These are phyloP conservation scores for Drosophila santomea DNA, from an alignment of 1,140 invertebrate genomes.

Conservation along the genomic window DNA sequence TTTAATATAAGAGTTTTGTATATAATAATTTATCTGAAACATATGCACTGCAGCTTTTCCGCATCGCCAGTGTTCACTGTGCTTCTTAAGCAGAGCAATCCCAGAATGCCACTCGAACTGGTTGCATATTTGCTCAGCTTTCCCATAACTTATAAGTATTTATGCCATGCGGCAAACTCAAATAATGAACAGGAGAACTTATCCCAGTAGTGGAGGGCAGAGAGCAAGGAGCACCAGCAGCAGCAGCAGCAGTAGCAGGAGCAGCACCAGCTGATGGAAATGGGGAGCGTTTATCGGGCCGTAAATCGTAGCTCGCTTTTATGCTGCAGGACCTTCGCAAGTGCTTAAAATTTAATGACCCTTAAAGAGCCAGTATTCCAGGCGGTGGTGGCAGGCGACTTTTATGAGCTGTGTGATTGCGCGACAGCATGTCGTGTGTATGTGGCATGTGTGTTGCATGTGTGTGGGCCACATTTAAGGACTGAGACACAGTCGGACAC, in stretches of 20 bases:
- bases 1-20: neutral
- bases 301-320: constrained; percentile 67
- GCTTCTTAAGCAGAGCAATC: constrained; percentile 6
- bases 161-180: constrained; percentile 57
- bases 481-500: neutral
- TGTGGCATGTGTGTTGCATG: constrained; percentile 11
- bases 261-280: constrained; percentile 65
- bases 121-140: constrained; percentile 67
- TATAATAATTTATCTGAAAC: neutral
- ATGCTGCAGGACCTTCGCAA: constrained; percentile 60
- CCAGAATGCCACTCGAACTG: constrained; percentile 56
- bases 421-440: constrained; percentile 37
- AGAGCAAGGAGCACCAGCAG: constrained; percentile 3
- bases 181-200: constrained; percentile 49
- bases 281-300: constrained; percentile 70
- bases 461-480: constrained; percentile 34
- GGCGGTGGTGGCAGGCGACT: constrained; percentile 58
- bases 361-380: constrained; percentile 52
- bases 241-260: constrained; percentile 14
- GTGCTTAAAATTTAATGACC: constrained; percentile 80
- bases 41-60: neutral
- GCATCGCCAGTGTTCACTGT: constrained; percentile 6
- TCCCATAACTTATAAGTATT: constrained; percentile 57
- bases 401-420: constrained; percentile 81
- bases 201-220: constrained; percentile 2